These are phyloP conservation scores for Octodonta nipae DNA, from an alignment of 2,888 invertebrate species.

Conservation along the genomic window DNA sequence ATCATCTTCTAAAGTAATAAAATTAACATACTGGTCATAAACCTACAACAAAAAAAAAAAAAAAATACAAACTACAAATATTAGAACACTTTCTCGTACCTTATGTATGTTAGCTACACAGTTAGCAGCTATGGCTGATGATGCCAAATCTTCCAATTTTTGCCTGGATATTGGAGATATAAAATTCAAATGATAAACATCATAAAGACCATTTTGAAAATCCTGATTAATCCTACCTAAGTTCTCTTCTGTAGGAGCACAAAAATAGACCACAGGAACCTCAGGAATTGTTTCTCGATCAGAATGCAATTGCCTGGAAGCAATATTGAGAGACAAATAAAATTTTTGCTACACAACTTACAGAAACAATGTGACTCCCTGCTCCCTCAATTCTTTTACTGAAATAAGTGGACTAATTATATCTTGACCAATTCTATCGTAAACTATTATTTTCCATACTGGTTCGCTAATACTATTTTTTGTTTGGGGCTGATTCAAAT, in stretches of 20 bases:
- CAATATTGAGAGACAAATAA: too few species aligned
- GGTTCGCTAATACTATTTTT: conserved; percentile 72
- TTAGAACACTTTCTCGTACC: too few species aligned
- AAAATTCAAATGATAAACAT: conserved; percentile 90
- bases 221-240: conserved; percentile 85
- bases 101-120: conserved; percentile 86
- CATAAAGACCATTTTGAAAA: conserved; percentile 77
- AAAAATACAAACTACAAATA: too few species aligned
- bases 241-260: conserved; percentile 91
- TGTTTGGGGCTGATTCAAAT: conserved; percentile 70
- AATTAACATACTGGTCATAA: conserved; percentile 96
- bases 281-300: conserved; percentile 90
- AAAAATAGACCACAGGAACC: conserved; percentile 97
- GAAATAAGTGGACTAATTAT: conserved; percentile 94
- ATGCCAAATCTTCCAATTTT: conserved; percentile 88
- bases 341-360: too few species aligned
- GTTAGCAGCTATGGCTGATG: conserved; percentile 79
- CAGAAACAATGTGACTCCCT: conserved; percentile 96
- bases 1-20: conserved; percentile 95
- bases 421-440: conserved; percentile 93
- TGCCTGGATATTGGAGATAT: conserved; percentile 88
- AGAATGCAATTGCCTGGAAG: conserved; percentile 66
- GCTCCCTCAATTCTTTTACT: conserved; percentile 85
- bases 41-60: conserved; percentile 43
- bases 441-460: conserved; percentile 91